phyloP scores from a whole-genome alignment of 2,113 vertebrate species.

The Deroptyus accipitrinus region DNA sequence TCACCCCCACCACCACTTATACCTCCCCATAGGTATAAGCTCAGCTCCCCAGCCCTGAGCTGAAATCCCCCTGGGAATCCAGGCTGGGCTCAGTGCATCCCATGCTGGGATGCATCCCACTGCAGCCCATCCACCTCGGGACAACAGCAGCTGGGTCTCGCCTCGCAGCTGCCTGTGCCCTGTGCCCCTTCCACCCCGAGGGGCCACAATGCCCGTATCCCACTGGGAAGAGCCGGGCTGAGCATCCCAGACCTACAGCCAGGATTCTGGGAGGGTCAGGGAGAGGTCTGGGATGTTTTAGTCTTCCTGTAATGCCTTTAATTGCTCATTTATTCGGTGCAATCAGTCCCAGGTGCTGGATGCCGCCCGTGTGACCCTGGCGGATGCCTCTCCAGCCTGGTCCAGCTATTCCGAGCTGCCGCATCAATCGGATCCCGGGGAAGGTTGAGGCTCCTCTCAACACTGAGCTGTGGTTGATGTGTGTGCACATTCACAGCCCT shows the following conservation, averaged over 20 bases:
- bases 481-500: accelerated
- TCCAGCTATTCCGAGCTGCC: background rate
- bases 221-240: background rate
- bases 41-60: background rate
- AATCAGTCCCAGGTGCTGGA: slow-evolving; percentile 70
- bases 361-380: background rate
- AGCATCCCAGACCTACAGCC: background rate
- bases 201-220: accelerated
- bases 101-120: background rate
- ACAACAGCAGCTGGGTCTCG: background rate
- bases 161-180: background rate
- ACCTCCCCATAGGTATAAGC: background rate
- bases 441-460: background rate
- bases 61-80: background rate
- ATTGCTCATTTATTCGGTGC: slow-evolving; percentile 74
- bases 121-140: background rate
- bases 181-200: background rate
- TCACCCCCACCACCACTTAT: too few species aligned
- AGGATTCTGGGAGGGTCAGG: background rate
- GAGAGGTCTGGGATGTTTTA: slow-evolving; percentile 29
- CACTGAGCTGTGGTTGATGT: background rate
- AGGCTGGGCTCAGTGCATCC: background rate
- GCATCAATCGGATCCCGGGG: background rate
- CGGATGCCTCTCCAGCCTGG: background rate
- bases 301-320: slow-evolving; percentile 61